Base-by-base conservation (phyloP, 37 sponge, comb jelly and placozoan genomes). In the Cliona cf. orientalis region DNA sequence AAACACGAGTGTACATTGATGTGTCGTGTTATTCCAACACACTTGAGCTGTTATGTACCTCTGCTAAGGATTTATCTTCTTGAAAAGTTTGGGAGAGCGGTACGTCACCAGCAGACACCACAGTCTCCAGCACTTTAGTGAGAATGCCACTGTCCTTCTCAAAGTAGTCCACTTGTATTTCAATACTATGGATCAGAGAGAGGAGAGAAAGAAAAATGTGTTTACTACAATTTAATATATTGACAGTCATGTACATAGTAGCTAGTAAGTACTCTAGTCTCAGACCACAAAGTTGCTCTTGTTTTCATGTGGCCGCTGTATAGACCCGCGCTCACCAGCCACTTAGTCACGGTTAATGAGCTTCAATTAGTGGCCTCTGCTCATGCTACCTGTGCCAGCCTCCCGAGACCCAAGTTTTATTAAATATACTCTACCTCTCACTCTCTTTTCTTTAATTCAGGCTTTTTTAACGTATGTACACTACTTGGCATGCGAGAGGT, bases 101-200 rank as follows among this genome's bases (percentile, higher is more conserved):
- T 9, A 45, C 78, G 70, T 77, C 71, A 2, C 41, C 28, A 1
- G 85, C 71, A 23, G 5, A 19, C 23, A 77, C n/a, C 5, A 70
- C 38, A 40, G 42, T 1, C 56, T 67, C 69, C 35, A 12, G 75
- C 26, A 74, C 67, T 58, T 74, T 83, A 37, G 53, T n/a, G 19
- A 83, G 22, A 3, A 74, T 35, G 1, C 58, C 75, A 17, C 41
- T 42, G 29, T 64, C 41, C 26, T 46, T 42, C 79, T 78, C 79
- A 44, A 65, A 78, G 61, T 66, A 83, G 29, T 46, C 75, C 28
- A 83, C 58, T 0, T 83, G 57, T 14, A 83, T 65, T 25, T 80
- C 81, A 41, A 80, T 80, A 26, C 80, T 69, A 60, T 23, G 53
- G 35, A 21, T 1, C 9, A 49, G 21, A 7, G 28, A 26, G 26